Conservation (phyloP, 2,888 invertebrate species). For the Eupithecia subfuscata region DNA sequence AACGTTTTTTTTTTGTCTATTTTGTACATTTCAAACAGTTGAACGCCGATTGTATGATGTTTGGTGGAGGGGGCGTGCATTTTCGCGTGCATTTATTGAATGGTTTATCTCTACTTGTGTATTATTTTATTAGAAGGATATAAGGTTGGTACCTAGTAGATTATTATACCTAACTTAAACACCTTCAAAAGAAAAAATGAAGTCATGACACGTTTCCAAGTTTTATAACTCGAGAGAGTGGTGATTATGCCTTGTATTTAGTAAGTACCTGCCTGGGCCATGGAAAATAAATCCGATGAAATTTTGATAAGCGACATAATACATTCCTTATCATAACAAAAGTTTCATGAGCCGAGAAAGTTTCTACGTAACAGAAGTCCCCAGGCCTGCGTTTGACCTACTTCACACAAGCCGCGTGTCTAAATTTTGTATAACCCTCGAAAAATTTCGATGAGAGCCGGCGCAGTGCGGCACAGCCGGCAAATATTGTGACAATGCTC, state of each 20-base stretch:
- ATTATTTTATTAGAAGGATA: too few relatives aligned
- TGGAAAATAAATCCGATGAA: constrained; percentile 9
- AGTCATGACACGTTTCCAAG: not conserved
- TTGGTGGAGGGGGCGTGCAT: too few relatives aligned
- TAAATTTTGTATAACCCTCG: constrained; percentile 54
- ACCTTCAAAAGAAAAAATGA: not conserved
- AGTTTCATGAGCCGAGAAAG: constrained; percentile 28
- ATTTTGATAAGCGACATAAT: constrained; percentile 15
- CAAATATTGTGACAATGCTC: constrained; percentile 59
- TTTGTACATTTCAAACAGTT: too few relatives aligned
- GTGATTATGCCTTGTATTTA: not conserved
- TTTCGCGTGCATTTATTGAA: too few relatives aligned
- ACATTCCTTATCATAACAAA: constrained; percentile 18
- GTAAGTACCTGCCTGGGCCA: not conserved
- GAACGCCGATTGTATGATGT: too few relatives aligned
- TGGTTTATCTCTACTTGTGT: too few relatives aligned
- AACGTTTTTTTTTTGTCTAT: too few relatives aligned
- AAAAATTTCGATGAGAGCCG: constrained; percentile 56
- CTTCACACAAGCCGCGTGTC: constrained; percentile 43
- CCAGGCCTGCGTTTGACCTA: constrained; percentile 46
- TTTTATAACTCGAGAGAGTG: not conserved
- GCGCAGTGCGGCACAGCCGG: constrained; percentile 57
- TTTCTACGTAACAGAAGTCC: constrained; percentile 30
- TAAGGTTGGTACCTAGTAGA: not conserved
- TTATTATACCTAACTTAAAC: not conserved